phyloP scores from a whole-genome alignment of 2,888 invertebrate genomes.

The Diaprepes abbreviatus region DNA sequence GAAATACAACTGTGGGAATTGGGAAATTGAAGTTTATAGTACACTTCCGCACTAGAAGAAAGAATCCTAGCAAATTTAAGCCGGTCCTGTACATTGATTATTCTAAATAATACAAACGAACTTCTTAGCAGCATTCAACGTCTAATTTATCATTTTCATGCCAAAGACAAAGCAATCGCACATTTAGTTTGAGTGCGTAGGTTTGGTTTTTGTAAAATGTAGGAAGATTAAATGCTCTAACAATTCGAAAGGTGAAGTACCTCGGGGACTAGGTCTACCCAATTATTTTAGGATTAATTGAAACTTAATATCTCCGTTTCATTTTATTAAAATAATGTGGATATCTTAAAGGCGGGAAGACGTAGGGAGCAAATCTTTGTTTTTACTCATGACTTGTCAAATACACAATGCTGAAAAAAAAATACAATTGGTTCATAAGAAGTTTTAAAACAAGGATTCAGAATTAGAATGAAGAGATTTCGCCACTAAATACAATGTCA shows the following conservation, averaged over 20 bases:
- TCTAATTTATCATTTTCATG: constrained; percentile 48
- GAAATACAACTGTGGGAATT: too few species aligned
- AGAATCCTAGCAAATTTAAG: too few species aligned
- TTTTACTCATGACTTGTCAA: too few species aligned
- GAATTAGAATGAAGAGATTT: too few species aligned
- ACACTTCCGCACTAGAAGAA: too few species aligned
- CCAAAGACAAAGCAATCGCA: constrained; percentile 47
- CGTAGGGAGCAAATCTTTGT: background rate
- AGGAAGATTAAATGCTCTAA: constrained; percentile 45
- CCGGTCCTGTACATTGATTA: constrained; percentile 32
- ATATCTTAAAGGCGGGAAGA: background rate
- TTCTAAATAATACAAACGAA: constrained; percentile 40
- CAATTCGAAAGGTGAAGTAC: constrained; percentile 17
- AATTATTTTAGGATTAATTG: constrained; percentile 29
- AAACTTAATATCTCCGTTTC: background rate
- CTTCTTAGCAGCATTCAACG: constrained; percentile 44
- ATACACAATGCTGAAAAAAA: too few species aligned
- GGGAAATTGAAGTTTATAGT: too few species aligned
- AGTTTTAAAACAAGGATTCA: too few species aligned
- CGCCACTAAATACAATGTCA: too few species aligned
- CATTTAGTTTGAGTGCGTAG: constrained; percentile 37
- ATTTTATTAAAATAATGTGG: background rate
- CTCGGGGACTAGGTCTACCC: background rate
- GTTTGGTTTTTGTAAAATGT: constrained; percentile 40
- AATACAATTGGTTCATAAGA: too few species aligned